Base-by-base conservation (phyloP, 2,797 vertebrate genomes). In the Agapornis canus region DNA sequence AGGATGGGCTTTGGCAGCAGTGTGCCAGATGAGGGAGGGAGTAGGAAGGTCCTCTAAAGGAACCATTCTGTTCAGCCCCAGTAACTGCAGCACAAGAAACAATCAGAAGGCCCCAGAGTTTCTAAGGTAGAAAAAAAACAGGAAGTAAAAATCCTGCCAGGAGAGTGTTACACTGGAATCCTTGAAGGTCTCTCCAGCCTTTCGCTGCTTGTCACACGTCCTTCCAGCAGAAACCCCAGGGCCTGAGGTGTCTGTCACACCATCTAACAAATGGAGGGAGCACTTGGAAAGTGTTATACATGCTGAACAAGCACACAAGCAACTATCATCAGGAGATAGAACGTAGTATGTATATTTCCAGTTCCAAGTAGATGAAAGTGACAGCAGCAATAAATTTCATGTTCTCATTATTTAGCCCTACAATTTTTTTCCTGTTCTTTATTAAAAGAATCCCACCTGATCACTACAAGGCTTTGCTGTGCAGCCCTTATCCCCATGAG, bases 21-120 rank as follows among this genome's bases (percentile, higher is more conserved):
- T 1, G 6, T 0, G 6, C 32, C 68, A 27, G 56, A 17, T 0
- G 1, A 63, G n/a, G 19, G n/a, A 72, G 29, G 32, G 51, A 57
- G 18, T 51, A 52, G 15, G 27, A 13, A 22, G 11, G 42, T 61
- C 35, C 72, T 66, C 79, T 35, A 5, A 45, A 64, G 6, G 7
- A 82, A 25, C 40, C 21, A 2, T 17, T 64, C 72, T 35, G 27
- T 6, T 7, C 7, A 81, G 82, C 68, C 49, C 20, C 45, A 59
- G 26, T 31, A 69, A 51, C 56, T 15, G n/a, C 3, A 10, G 26
- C 82, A 52, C 5, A 4, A 59, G 49, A 69, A 89, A 63, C 59
- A 47, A 56, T 29, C 10, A 9, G 31, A 25, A 17, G 40, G n/a
- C 47, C 49, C 23, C 13, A 72, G 49, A 35, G 32, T 45, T 82